phyloP scores from a whole-genome alignment of 2,888 invertebrate species.

The Phanerotoma sp. region DNA sequence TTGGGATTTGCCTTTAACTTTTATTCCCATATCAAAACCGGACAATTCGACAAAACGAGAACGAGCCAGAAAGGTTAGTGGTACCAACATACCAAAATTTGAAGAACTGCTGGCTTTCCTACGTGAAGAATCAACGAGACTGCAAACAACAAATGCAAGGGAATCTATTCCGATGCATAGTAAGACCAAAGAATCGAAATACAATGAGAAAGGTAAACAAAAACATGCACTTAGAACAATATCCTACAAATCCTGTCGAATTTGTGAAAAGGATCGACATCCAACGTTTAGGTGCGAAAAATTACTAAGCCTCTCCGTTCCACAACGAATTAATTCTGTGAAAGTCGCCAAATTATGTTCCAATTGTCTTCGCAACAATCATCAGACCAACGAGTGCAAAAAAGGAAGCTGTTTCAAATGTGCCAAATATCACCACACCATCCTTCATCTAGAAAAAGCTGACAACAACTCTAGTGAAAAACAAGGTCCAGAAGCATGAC shows the following conservation, averaged over 20 bases:
- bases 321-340: background rate
- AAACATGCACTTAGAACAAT: background rate
- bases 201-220: background rate
- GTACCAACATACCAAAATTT: background rate
- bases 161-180: background rate
- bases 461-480: too few relatives aligned
- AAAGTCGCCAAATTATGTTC: background rate
- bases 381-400: constrained; percentile 1
- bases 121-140: background rate
- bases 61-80: background rate
- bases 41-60: background rate
- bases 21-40: background rate
- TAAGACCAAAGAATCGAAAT: background rate
- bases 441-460: background rate
- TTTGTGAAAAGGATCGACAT: background rate
- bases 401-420: constrained; percentile 2
- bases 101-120: background rate
- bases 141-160: background rate
- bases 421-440: background rate
- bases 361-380: constrained; percentile 4
- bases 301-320: background rate
- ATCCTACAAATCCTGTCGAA: background rate
- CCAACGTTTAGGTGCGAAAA: background rate
- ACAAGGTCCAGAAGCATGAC: background rate
- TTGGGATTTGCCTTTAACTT: background rate